Conservation (phyloP, 2,797 vertebrate genomes). For the Acanthurus leucopareius region DNA sequence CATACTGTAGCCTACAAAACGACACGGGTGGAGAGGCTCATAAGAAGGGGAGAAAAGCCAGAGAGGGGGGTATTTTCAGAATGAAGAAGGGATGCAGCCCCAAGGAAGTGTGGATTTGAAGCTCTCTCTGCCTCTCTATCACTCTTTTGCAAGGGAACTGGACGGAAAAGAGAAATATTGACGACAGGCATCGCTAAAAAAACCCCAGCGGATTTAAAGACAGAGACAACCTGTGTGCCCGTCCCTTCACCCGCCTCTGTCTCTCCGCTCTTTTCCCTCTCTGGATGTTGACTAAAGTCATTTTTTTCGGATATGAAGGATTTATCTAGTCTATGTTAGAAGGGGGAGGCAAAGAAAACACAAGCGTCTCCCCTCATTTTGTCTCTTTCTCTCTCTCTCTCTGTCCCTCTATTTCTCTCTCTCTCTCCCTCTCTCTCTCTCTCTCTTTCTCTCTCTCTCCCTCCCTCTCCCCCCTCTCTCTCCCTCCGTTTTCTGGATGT, state of each 20-base stretch:
- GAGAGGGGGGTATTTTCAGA: slow-evolving; percentile 40
- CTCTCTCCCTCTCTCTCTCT: slow-evolving; percentile 20
- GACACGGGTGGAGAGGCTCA: slow-evolving; percentile 27
- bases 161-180: slow-evolving; percentile 63
- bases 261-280: slow-evolving; percentile 4
- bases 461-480: slow-evolving; percentile 27
- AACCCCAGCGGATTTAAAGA: slow-evolving; percentile 53
- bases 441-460: slow-evolving; percentile 3
- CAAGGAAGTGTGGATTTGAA: slow-evolving; percentile 69
- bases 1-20: slow-evolving; percentile 6
- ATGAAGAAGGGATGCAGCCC: slow-evolving; percentile 62
- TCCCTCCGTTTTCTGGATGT: slow-evolving; percentile 77
- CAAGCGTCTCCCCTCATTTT: slow-evolving; percentile 36
- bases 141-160: slow-evolving; percentile 62
- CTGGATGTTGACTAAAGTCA: slow-evolving; percentile 71
- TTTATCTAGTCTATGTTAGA: slow-evolving; percentile 77
- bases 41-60: slow-evolving; percentile 6
- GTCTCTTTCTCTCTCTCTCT: neutral
- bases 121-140: slow-evolving; percentile 49
- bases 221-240: slow-evolving; percentile 76
- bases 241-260: slow-evolving; percentile 26
- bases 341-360: slow-evolving; percentile 68
- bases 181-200: slow-evolving; percentile 42
- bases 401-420: neutral
- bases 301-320: slow-evolving; percentile 73